Base-by-base conservation (phyloP, 2,797 vertebrate genomes). In the Sardinella longiceps region DNA sequence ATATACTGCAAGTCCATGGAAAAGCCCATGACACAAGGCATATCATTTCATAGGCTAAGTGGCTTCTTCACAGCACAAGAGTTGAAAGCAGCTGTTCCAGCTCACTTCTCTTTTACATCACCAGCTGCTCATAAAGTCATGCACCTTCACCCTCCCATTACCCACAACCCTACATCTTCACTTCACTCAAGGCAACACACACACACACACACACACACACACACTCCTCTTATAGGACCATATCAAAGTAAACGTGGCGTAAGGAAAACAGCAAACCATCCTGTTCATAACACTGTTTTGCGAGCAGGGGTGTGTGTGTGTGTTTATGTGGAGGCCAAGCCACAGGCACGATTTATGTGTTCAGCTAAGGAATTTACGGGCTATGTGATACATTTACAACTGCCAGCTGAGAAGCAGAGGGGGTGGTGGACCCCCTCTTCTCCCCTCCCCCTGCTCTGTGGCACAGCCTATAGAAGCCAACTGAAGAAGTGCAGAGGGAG, bases 261-360 rank as follows among this genome's bases (percentile, higher is more conserved):
- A 39, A 7, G 70, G 6, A 43, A 7, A 18, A 20, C 23, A 39
- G 70, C 70, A 77, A 43, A 43, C 1, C 70, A 77, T 23, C 37
- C 70, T 39, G 6, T 20, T 77, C 37, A 74, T 74, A 39, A 33
- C 14, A 70, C 12, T 18, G 20, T 11, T 53, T 23, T 53, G 51
- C 51, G 5, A 53, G 51, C 23, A 6, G 51, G 18, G 51, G 51
- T 53, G 9, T 18, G 51, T 74, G 66, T 25, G n/a, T 74, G 33
- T 74, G 63, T 33, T 12, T 33, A 14, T 18, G 10, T 33, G 66
- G 1, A 6, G 15, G 66, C 33, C 12, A 28, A 30, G 70, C 4
- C 70, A 77, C 70, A 77, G 70, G 5, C 70, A n/a, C 60, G 66
- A 86, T 84, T 80, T 77, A 83, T 66, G 25, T 81, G 53, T 53